Evolutionary conservation across 2,797 vertebrate species (phyloP).

Genomic region (Poecilia velifera): DNA sequence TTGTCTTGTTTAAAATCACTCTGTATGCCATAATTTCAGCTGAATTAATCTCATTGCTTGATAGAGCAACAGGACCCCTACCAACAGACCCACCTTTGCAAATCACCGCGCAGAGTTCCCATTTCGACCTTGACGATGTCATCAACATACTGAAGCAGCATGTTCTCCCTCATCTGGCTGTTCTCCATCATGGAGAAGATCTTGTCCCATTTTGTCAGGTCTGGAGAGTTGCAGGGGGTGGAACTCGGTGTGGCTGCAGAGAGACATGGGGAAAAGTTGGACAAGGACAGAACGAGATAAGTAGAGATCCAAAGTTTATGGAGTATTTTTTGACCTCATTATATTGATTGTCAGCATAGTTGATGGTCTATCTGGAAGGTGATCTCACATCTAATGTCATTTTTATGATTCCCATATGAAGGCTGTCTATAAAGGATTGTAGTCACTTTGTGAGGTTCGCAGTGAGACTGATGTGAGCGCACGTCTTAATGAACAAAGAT

Average conservation of each 20-base stretch:
- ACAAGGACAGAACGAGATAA: not conserved
- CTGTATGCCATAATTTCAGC: not conserved
- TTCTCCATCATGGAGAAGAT: slow-evolving; percentile 96
- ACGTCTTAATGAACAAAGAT: too few relatives aligned
- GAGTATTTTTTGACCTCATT: not conserved
- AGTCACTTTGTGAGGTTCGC: too few relatives aligned
- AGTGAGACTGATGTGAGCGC: too few relatives aligned
- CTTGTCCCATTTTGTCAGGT: slow-evolving; percentile 91
- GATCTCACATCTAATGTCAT: too few relatives aligned
- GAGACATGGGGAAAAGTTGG: not conserved
- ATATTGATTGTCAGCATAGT: not conserved
- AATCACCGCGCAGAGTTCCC: slow-evolving; percentile 82
- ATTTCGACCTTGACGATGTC: slow-evolving; percentile 87
- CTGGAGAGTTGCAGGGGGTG: slow-evolving; percentile 72
- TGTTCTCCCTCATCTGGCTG: slow-evolving; percentile 96
- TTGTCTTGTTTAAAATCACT: not conserved
- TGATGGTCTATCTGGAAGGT: not conserved
- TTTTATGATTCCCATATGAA: too few relatives aligned
- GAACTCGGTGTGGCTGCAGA: slow-evolving; percentile 59
- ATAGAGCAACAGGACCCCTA: not conserved
- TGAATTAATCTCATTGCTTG: not conserved
- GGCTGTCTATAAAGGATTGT: too few relatives aligned
- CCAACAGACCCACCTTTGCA: slow-evolving; percentile 77
- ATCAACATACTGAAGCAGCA: slow-evolving; percentile 89
- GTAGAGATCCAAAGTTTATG: not conserved